Evolutionary conservation across 2,888 invertebrate species (phyloP).

Genomic region (Eretmocerus hayati): DNA sequence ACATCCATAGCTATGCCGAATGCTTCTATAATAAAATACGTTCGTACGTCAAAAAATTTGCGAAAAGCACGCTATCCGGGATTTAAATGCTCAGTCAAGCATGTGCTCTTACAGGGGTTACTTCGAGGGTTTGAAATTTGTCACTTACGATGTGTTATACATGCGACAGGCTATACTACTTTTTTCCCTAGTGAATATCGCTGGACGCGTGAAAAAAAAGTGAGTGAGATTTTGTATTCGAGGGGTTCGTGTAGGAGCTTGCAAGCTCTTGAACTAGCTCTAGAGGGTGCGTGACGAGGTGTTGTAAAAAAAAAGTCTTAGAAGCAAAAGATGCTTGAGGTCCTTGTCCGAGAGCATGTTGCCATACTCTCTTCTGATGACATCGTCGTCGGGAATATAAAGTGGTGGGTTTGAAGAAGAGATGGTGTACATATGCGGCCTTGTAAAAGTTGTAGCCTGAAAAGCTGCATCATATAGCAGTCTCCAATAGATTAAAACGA

Average conservation of each 20-base stretch:
- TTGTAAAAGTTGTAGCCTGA: constrained; percentile 38
- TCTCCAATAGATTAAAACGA: too few species aligned
- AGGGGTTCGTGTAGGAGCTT: background rate
- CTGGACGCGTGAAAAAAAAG: constrained; percentile 29
- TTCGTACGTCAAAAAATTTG: too few species aligned
- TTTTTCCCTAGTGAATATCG: constrained; percentile 45
- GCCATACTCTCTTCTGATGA: constrained; percentile 19
- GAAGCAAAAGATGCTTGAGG: background rate
- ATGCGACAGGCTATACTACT: too few species aligned
- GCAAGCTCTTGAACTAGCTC: background rate
- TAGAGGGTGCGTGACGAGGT: background rate
- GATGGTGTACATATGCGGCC: constrained; percentile 37
- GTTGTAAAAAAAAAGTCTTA: constrained; percentile 16
- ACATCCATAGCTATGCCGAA: too few species aligned
- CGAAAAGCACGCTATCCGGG: constrained; percentile 31
- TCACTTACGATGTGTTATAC: constrained; percentile 40
- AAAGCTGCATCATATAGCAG: too few species aligned
- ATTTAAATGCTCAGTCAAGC: constrained; percentile 44
- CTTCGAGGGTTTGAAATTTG: constrained; percentile 37
- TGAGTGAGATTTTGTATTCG: background rate
- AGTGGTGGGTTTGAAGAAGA: constrained; percentile 36
- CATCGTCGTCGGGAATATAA: constrained; percentile 39
- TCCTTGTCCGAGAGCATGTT: too few species aligned
- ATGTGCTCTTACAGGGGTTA: constrained; percentile 16
- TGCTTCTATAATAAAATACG: too few species aligned